phyloP scores from a whole-genome alignment of 2,888 invertebrate genomes.

The Peribatodes rhomboidaria region DNA sequence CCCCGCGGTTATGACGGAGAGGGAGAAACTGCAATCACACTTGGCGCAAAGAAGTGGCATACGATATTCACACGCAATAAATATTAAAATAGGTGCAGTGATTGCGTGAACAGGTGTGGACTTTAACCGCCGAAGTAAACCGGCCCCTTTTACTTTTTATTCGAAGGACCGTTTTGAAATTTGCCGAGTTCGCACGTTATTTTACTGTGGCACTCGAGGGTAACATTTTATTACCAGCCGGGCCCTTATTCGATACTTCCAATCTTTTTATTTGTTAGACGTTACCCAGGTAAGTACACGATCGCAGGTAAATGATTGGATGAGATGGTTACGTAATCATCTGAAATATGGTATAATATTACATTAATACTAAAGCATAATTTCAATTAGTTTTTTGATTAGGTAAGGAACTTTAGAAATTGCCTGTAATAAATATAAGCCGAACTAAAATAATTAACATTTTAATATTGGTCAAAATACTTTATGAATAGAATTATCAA shows the following conservation, averaged over 20 bases:
- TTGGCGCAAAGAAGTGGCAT: constrained; percentile 69
- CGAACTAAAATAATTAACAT: no score
- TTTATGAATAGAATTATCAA: no score
- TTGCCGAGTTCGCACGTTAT: constrained; percentile 60
- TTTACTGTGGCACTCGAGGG: constrained; percentile 58
- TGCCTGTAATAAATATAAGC: no score
- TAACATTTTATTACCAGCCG: constrained; percentile 56
- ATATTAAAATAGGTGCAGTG: constrained; percentile 85
- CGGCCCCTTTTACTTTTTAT: constrained; percentile 61
- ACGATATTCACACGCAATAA: constrained; percentile 84
- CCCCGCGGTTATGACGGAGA: constrained; percentile 32
- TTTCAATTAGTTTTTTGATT: no score
- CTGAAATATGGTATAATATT: constrained; percentile 18
- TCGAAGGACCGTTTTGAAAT: constrained; percentile 58
- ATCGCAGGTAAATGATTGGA: constrained; percentile 32
- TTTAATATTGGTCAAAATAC: no score
- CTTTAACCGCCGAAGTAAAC: constrained; percentile 56
- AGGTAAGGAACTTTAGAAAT: no score
- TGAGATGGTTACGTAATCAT: constrained; percentile 25
- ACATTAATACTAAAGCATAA: background rate
- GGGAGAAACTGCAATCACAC: constrained; percentile 68
- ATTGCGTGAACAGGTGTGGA: constrained; percentile 80
- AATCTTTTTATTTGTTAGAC: constrained; percentile 44
- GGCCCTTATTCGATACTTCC: constrained; percentile 46
- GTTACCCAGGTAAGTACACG: constrained; percentile 36